Base-by-base conservation (phyloP, 2,113 vertebrate genomes). In the Crotophaga sulcirostris region DNA sequence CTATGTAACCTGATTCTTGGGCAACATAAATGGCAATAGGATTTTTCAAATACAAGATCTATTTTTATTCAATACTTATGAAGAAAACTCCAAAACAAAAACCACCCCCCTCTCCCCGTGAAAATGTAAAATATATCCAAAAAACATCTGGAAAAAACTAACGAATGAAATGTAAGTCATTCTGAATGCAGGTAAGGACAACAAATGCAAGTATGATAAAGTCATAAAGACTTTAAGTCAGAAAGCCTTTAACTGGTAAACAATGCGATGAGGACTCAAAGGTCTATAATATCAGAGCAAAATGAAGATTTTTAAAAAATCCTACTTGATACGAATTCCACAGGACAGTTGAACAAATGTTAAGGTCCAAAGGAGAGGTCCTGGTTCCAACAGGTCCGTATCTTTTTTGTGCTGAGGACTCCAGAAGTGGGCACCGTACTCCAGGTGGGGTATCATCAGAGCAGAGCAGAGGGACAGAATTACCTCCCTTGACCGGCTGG, bases 51-150 rank as follows among this genome's bases (percentile, higher is more conserved):
- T 13, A 16, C 9, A 89, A 52, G 15, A 16, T 60, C n/a, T 44
- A 3, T 49, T 79, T 90, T 75, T 54, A 17, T 73, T 68, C 8
- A 42, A 20, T 33, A 45, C 38, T 4, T 79, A 17, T 34, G 8
- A n/a, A 62, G 51, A 54, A 55, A 34, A 17, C 4, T 56, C 16
- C 59, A 38, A 47, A 59, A 16, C 11, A 42, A 63, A 75, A 31
- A 0, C 4, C 33, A 11, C 15, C 7, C 6, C 7, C 3, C 6
- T 33, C 8, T 10, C 29, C 24, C 5, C 17, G 33, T 25, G 26
- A 84, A 79, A 64, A 34, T 14, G 6, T n/a, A 52, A 83, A 72
- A 89, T 58, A 49, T 12, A 36, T 42, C 24, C 4, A 63, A 55
- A n/a, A 80, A 68, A 64, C 7, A 72, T 45, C 63, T 45, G 11